Base-by-base conservation (phyloP, 2,888 invertebrate species). In the Acrocyrtus sp. region DNA sequence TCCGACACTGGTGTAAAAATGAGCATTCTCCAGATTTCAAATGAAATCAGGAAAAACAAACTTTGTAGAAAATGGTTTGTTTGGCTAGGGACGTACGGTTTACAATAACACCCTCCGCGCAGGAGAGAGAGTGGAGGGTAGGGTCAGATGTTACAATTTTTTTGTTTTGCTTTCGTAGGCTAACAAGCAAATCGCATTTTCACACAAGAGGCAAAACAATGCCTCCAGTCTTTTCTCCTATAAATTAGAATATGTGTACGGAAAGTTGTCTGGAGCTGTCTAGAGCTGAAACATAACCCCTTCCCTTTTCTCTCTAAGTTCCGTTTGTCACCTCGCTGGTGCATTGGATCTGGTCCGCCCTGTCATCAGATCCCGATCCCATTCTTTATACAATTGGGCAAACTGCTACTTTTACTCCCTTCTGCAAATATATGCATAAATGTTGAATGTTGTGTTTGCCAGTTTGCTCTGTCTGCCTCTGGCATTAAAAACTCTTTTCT, bases 101-200 rank as follows among this genome's bases (percentile, higher is more conserved):
- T n/a, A n/a, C n/a, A n/a, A n/a, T n/a, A n/a, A n/a, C n/a, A n/a
- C n/a, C 8, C 12, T 10, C 39, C 8, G 10, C 6, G 51, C 43
- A 43, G 43, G 43, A 43, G 43, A n/a, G 43, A 39, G 2, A 15
- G 15, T 50, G 22, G 26, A 15, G 61, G 19, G 24, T 50, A 62
- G 69, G 69, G 69, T 69, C 69, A 69, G 69, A 69, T 69, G 69
- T 56, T 69, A 62, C 56, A 62, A n/a, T n/a, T n/a, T n/a, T 56
- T 51, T 61, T 69, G 69, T 69, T 69, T 62, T 69, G 69, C 62
- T 62, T 69, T 69, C 56, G 50, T 62, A 47, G 69, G 56, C 54
- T 69, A 69, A 69, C 69, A 69, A 69, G 69, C 62, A 69, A 69
- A 69, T 69, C 69, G 69, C 69, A 69, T 69, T 69, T 69, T 69